These are phyloP conservation scores for Eidolon helvum DNA, from an alignment of 2,113 vertebrate species.

Conservation along the genomic window DNA sequence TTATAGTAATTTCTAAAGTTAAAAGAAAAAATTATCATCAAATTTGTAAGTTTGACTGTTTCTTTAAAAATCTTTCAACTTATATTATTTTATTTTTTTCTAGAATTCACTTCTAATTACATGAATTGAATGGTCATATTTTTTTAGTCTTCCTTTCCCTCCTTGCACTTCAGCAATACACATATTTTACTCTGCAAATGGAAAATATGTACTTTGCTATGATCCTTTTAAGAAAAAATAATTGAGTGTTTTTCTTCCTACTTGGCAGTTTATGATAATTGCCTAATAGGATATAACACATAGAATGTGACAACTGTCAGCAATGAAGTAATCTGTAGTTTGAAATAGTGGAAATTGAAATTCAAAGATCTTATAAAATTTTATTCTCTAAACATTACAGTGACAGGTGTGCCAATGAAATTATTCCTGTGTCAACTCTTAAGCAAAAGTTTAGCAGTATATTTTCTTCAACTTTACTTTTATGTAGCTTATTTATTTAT, in stretches of 20 bases:
- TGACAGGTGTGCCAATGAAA: not conserved
- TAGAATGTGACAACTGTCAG: conserved; percentile 25
- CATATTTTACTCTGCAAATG: not conserved
- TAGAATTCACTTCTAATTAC: not conserved
- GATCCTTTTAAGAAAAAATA: not conserved
- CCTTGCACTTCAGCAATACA: not conserved
- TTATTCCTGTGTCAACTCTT: not conserved
- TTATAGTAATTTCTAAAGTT: not conserved
- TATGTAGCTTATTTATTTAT: not conserved
- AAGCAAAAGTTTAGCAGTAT: not conserved
- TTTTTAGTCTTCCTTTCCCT: not conserved
- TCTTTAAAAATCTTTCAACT: not conserved
- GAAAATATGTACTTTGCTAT: not conserved
- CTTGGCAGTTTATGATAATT: conserved; percentile 27
- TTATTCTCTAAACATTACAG: not conserved
- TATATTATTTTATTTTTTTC: not conserved
- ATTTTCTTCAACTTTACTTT: conserved; percentile 2
- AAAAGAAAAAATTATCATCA: not conserved
- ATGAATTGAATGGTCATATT: not conserved
- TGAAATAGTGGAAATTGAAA: conserved; percentile 32
- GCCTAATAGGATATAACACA: conserved; percentile 34
- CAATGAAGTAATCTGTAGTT: conserved; percentile 33
- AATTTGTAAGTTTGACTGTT: not conserved
- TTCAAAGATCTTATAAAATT: not conserved
- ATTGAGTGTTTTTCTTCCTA: not conserved